Conservation (phyloP, 2,113 vertebrate species). For the Micronisus gabar region DNA sequence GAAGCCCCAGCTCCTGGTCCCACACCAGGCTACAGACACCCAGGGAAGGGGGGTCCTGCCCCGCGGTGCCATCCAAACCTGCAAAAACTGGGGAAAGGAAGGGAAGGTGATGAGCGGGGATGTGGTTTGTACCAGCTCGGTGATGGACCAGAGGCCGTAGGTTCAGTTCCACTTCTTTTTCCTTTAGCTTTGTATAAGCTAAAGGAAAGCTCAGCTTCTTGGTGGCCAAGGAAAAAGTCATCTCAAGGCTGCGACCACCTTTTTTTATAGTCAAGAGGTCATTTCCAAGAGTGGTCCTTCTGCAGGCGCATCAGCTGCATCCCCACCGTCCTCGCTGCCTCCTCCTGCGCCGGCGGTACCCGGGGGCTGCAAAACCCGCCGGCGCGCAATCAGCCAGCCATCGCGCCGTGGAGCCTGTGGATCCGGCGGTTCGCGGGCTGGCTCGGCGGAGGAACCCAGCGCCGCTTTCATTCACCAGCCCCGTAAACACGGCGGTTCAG, state of each 20-base stretch:
- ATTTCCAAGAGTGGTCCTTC: accelerated
- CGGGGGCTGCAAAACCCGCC: background rate
- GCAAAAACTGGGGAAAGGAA: accelerated
- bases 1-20: background rate
- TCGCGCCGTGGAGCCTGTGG: background rate
- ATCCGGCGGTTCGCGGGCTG: background rate
- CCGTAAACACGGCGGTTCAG: background rate
- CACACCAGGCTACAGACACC: background rate
- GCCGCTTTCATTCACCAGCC: background rate
- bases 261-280: accelerated
- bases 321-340: background rate
- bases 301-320: background rate
- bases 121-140: background rate
- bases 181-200: accelerated
- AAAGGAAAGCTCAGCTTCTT: background rate
- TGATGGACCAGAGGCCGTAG: background rate
- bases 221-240: accelerated
- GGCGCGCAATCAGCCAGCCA: background rate
- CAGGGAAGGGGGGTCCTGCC: background rate
- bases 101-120: background rate
- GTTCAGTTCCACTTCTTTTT: accelerated
- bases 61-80: background rate
- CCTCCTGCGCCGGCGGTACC: background rate
- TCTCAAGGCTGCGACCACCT: background rate
- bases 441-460: background rate